A percentile compares a stretch with the other conserved stretches of the same genome.
These are phyloP conservation scores for Lamproptera curius DNA, from an alignment of 2,888 invertebrate species.

Conservation along the genomic window DNA sequence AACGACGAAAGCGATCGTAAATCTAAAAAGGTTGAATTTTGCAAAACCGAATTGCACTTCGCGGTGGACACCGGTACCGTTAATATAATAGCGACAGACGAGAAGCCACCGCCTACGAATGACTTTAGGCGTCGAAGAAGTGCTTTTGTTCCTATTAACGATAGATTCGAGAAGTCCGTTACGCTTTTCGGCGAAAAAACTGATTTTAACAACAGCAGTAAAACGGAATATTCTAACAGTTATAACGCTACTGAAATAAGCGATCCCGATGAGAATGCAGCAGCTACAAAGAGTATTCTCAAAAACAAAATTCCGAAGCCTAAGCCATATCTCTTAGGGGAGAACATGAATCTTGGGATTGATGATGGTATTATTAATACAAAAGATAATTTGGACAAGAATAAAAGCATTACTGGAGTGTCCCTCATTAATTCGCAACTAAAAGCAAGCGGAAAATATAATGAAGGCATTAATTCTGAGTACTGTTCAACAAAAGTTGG, in stretches of 20 bases:
- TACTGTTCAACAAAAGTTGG: conserved; percentile 35
- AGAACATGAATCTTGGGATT: conserved; percentile 76
- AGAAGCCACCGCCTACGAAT: conserved; percentile 90
- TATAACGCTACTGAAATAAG: conserved; percentile 40
- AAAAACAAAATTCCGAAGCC: conserved; percentile 87
- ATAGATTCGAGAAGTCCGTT: conserved; percentile 73
- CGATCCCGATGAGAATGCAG: conserved; percentile 66
- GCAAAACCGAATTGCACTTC: conserved; percentile 93
- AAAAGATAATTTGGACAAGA: conserved; percentile 30
- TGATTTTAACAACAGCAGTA: conserved; percentile 39
- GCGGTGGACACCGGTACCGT: conserved; percentile 91
- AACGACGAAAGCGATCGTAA: conserved; percentile 65
- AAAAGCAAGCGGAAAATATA: conserved; percentile 42
- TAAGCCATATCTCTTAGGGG: conserved; percentile 85
- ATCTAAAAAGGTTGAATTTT: conserved; percentile 89
- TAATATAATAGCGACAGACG: conserved; percentile 92
- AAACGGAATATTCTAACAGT: conserved; percentile 30
- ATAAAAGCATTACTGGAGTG: conserved; percentile 46
- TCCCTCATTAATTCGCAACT: conserved; percentile 62
- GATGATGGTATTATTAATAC: conserved; percentile 32
- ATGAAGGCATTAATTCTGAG: conserved; percentile 37
- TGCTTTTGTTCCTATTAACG: conserved; percentile 64
- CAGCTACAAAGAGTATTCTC: conserved; percentile 83
- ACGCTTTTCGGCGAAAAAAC: conserved; percentile 80
- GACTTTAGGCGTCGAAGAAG: conserved; percentile 85